phyloP scores from a whole-genome alignment of 2,113 vertebrate genomes.

The Oreochromis spilurus region DNA sequence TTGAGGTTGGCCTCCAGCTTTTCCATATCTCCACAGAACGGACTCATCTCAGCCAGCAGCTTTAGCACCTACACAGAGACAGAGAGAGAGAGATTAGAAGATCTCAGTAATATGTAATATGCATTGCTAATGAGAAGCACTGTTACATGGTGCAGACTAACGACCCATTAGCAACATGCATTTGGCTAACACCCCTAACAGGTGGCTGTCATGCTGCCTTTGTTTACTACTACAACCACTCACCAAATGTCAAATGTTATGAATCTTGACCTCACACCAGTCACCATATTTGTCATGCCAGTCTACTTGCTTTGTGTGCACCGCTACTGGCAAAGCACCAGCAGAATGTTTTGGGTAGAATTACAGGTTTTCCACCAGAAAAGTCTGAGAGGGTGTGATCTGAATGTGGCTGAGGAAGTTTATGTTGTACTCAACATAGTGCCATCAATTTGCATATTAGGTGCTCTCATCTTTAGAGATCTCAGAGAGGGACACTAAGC shows the following conservation, averaged over 20 bases:
- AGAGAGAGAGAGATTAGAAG: neutral
- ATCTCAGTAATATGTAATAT: neutral
- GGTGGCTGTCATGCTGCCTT: conserved; percentile 43
- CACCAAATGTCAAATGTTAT: conserved; percentile 32
- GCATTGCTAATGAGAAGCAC: conserved; percentile 22
- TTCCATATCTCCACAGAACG: conserved; percentile 97
- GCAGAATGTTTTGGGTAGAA: neutral
- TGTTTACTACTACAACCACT: conserved; percentile 35
- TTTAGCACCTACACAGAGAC: conserved; percentile 84
- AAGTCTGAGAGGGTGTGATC: neutral
- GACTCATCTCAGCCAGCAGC: conserved; percentile 97
- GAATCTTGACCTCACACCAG: conserved; percentile 1
- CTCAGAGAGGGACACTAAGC: neutral
- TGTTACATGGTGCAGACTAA: conserved; percentile 21
- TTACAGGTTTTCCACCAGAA: neutral
- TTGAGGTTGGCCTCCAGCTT: conserved; percentile 95
- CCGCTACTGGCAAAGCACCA: neutral
- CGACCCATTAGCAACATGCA: conserved; percentile 36
- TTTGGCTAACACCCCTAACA: conserved; percentile 36
- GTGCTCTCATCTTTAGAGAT: neutral
- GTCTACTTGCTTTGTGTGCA: neutral
- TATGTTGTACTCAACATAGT: neutral
- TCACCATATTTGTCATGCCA: neutral
- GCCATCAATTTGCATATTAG: neutral
- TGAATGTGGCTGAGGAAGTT: neutral